Evolutionary conservation across 2,113 vertebrate genomes (phyloP).

Genomic region (Alosa alosa): DNA sequence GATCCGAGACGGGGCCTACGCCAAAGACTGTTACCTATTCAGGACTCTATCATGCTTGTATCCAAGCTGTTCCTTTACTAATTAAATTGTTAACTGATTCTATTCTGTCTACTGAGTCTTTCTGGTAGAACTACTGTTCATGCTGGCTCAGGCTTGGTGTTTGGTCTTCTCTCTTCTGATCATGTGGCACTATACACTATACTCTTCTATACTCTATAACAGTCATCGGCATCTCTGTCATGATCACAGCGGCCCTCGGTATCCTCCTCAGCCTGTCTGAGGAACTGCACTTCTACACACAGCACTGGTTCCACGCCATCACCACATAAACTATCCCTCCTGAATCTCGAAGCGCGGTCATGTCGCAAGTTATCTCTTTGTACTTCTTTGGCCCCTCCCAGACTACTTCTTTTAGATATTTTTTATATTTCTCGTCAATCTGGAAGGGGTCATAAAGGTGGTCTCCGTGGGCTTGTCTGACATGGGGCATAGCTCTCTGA

Average conservation of each 20-base stretch:
- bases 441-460: constrained; percentile 31
- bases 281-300: constrained; percentile 65
- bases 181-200: no score
- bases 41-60: no score
- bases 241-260: constrained; percentile 78
- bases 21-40: no score
- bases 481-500: constrained; percentile 31
- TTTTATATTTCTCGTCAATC: background rate
- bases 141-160: background rate
- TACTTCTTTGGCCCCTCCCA: background rate
- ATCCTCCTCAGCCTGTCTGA: constrained; percentile 67
- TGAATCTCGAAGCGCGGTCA: constrained; percentile 82
- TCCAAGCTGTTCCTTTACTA: no score
- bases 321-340: constrained; percentile 76
- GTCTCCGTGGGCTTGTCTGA: constrained; percentile 46
- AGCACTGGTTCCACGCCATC: constrained; percentile 70
- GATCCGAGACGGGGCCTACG: no score
- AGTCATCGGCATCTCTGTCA: constrained; percentile 34
- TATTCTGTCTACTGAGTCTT: no score
- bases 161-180: background rate
- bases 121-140: no score
- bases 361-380: constrained; percentile 78
- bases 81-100: no score
- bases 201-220: no score
- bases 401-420: no score